These are phyloP conservation scores for Philopedon plagiatum DNA, from an alignment of 2,888 invertebrate genomes.

Conservation along the genomic window DNA sequence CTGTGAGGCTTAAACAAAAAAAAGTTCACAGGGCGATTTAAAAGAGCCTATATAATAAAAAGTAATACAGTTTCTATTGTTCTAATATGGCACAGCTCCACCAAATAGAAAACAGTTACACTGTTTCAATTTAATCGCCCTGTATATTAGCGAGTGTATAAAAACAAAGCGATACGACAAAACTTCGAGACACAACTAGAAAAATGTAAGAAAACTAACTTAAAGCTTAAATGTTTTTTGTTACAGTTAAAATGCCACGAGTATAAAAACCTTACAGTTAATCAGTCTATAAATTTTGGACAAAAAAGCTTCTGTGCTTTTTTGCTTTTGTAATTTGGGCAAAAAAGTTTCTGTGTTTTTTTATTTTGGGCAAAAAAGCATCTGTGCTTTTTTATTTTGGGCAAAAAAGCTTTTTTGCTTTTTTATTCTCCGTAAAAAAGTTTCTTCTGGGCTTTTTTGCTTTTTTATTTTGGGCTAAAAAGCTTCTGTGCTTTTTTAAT, in stretches of 20 bases:
- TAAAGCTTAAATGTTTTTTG: neutral
- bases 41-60: neutral
- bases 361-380: neutral
- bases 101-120: too few species aligned
- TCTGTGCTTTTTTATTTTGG: too few species aligned
- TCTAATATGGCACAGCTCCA: neutral
- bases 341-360: neutral
- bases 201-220: neutral
- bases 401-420: neutral
- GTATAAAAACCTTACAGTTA: conserved; percentile 32
- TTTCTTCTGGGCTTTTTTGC: neutral
- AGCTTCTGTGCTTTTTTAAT: too few species aligned
- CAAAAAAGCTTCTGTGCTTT: conserved; percentile 10
- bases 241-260: neutral
- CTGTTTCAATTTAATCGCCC: neutral
- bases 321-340: neutral
- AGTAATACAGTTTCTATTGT: neutral
- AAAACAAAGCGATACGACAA: neutral
- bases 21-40: neutral
- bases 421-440: neutral
- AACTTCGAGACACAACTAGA: neutral
- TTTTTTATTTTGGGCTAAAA: neutral
- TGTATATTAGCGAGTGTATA: neutral
- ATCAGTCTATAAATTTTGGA: conserved; percentile 39
- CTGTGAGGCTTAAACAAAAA: too few species aligned